Evolutionary conservation across 1,140 invertebrate species (phyloP).

Genomic region (Aleiodes sp.): DNA sequence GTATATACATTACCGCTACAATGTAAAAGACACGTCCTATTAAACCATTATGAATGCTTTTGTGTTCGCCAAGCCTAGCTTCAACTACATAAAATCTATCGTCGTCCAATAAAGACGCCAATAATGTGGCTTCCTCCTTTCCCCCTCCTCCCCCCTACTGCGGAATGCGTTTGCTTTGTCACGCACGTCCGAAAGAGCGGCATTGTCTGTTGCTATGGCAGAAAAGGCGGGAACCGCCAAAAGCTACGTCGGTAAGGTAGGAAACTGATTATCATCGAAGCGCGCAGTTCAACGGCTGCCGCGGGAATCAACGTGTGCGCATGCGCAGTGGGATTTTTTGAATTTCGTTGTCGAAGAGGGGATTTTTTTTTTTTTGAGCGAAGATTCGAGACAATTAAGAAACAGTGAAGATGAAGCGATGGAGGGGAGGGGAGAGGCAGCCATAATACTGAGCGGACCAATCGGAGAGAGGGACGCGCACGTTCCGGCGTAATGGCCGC

Average conservation of each 20-base stretch:
- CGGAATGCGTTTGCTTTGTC: background rate
- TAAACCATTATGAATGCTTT: background rate
- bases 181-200: no score
- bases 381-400: no score
- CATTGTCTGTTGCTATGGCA: no score
- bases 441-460: constrained; percentile 59
- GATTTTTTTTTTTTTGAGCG: no score
- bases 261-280: no score
- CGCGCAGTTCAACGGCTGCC: no score
- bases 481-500: constrained; percentile 63
- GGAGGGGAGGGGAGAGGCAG: constrained; percentile 45
- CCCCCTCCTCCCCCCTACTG: background rate
- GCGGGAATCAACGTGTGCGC: no score
- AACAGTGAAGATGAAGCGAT: no score
- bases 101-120: constrained; percentile 9
- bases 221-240: no score
- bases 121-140: background rate
- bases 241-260: no score
- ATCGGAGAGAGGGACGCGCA: constrained; percentile 43
- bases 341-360: no score
- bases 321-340: no score
- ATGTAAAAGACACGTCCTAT: background rate
- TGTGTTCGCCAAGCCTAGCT: background rate
- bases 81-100: background rate
- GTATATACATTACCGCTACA: constrained; percentile 2